Percentiles rank a stretch among this genome's conserved stretches.
These are phyloP conservation scores for Cygnus atratus DNA, from an alignment of 2,113 vertebrate species.

Conservation along the genomic window DNA sequence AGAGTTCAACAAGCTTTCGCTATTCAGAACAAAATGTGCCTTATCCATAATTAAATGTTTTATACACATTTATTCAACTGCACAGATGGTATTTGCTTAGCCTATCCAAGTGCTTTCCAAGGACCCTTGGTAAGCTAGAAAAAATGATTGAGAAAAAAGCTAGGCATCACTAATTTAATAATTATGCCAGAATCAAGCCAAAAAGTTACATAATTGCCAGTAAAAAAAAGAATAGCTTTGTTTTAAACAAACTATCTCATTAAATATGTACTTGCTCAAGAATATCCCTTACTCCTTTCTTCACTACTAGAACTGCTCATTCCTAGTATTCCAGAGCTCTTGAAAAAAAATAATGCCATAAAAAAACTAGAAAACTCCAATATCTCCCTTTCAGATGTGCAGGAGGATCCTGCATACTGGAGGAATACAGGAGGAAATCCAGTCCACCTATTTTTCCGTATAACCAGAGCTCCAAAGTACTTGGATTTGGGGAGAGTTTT, in stretches of 20 bases:
- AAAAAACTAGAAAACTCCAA: not conserved
- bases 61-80: constrained; percentile 48
- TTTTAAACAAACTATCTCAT: constrained; percentile 30
- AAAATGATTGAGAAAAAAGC: constrained; percentile 47
- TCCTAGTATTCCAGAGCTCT: not conserved
- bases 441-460: not conserved
- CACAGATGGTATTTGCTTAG: constrained; percentile 62
- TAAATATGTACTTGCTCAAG: constrained; percentile 11
- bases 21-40: not conserved
- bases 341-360: not conserved
- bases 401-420: not conserved
- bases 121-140: constrained; percentile 1
- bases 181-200: constrained; percentile 42
- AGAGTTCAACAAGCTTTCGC: not conserved
- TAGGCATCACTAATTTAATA: constrained; percentile 52
- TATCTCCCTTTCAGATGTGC: not conserved
- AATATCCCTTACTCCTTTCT: not conserved
- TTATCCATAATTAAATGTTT: constrained; percentile 59
- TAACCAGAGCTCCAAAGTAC: not conserved
- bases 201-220: constrained; percentile 43
- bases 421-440: not conserved
- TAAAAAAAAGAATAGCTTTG: constrained; percentile 34
- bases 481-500: not conserved
- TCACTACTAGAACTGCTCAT: not conserved
- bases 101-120: constrained; percentile 34